Evolutionary conservation across 2,888 invertebrate genomes (phyloP).

Genomic region (Sisyra nigra): DNA sequence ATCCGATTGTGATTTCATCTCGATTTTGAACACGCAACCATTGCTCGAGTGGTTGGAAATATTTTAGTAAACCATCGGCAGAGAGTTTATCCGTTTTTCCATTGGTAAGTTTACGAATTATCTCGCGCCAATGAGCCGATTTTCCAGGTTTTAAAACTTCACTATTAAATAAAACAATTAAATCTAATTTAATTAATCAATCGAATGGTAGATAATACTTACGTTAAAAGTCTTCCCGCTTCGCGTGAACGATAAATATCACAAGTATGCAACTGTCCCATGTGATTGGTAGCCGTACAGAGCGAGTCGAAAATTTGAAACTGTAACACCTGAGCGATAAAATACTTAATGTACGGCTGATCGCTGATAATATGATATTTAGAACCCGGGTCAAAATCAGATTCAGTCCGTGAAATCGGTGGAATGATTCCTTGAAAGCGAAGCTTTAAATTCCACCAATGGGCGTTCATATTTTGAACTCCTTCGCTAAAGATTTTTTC

Average conservation of each 20-base stretch:
- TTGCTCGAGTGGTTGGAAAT: slow-evolving; percentile 61
- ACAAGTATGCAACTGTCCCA: slow-evolving; percentile 61
- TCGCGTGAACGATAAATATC: slow-evolving; percentile 66
- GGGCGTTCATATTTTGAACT: slow-evolving; percentile 49
- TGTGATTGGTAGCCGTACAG: slow-evolving; percentile 55
- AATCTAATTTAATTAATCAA: neutral
- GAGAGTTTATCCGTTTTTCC: slow-evolving; percentile 57
- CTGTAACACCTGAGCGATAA: slow-evolving; percentile 64
- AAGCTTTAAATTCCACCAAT: slow-evolving; percentile 61
- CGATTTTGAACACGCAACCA: slow-evolving; percentile 66
- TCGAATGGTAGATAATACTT: slow-evolving; percentile 16
- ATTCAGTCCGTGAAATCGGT: slow-evolving; percentile 47
- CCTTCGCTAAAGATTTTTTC: slow-evolving; percentile 66
- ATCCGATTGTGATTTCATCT: slow-evolving; percentile 54
- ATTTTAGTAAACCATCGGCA: slow-evolving; percentile 59
- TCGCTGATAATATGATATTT: slow-evolving; percentile 72
- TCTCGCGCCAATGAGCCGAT: slow-evolving; percentile 51
- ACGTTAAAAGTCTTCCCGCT: slow-evolving; percentile 63
- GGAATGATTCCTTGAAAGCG: slow-evolving; percentile 61
- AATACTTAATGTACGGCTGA: slow-evolving; percentile 57
- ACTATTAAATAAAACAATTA: slow-evolving; percentile 25
- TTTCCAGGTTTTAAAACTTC: slow-evolving; percentile 53
- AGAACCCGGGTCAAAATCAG: slow-evolving; percentile 69
- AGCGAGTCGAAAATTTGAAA: slow-evolving; percentile 73
- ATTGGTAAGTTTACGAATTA: slow-evolving; percentile 51